These are phyloP conservation scores for Porites evermanni DNA, from an alignment of 92 coral and sea anemone genomes.

Conservation along the genomic window DNA sequence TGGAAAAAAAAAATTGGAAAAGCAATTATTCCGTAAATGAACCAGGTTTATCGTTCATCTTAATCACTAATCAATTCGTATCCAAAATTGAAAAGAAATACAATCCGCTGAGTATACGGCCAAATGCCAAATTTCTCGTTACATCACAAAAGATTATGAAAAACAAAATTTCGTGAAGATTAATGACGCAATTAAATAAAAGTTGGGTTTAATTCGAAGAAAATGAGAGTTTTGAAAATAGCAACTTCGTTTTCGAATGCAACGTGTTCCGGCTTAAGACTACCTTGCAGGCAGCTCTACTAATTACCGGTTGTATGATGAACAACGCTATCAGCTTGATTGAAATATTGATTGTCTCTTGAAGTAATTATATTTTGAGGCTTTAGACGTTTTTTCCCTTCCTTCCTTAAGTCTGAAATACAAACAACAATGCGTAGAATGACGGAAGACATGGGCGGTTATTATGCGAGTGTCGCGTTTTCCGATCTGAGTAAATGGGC, in stretches of 20 bases:
- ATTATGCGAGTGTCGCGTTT: slow-evolving; percentile 7
- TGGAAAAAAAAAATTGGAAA: not conserved
- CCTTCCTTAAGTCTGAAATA: slow-evolving; percentile 17
- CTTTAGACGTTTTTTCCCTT: not conserved
- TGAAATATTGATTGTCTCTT: slow-evolving; percentile 9
- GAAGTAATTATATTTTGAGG: slow-evolving; percentile 21
- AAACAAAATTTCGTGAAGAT: not conserved
- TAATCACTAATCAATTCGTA: slow-evolving; percentile 10
- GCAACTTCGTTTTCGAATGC: not conserved
- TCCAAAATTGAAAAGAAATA: not conserved
- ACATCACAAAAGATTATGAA: not conserved
- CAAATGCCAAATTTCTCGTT: not conserved
- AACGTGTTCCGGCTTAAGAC: not conserved
- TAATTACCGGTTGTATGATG: slow-evolving; percentile 40
- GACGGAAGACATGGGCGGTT: slow-evolving; percentile 32
- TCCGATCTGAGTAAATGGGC: slow-evolving; percentile 13
- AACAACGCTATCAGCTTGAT: slow-evolving; percentile 21
- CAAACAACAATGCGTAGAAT: not conserved
- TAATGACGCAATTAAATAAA: slow-evolving; percentile 6
- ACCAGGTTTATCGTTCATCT: not conserved
- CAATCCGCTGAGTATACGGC: slow-evolving; percentile 7
- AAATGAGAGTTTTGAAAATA: not conserved
- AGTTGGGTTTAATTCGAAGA: not conserved
- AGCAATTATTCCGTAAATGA: slow-evolving; percentile 22
- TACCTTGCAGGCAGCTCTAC: slow-evolving; percentile 15